phyloP scores from a whole-genome alignment of 2,888 invertebrate species.

The Eristalinus sepulchralis region DNA sequence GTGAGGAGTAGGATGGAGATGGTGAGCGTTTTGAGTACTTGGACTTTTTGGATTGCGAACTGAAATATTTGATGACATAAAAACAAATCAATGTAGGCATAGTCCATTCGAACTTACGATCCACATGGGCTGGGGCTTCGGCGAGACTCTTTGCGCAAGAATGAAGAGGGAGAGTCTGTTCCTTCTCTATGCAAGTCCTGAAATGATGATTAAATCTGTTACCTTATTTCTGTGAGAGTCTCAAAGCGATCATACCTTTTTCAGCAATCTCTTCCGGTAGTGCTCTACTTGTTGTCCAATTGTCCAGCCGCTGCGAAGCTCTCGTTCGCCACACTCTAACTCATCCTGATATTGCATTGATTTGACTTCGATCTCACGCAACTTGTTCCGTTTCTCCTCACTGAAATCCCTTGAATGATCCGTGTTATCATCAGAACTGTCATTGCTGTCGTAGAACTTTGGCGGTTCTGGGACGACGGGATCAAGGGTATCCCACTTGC shows the following conservation, averaged over 20 bases:
- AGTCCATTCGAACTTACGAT: slow-evolving; percentile 52
- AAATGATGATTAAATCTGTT: neutral
- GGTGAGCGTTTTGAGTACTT: slow-evolving; percentile 75
- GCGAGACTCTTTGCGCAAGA: slow-evolving; percentile 73
- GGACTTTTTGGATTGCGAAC: slow-evolving; percentile 72
- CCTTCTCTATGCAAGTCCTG: slow-evolving; percentile 73
- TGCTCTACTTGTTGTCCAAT: slow-evolving; percentile 93
- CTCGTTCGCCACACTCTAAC: slow-evolving; percentile 91
- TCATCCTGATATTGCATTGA: slow-evolving; percentile 98
- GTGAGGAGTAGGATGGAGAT: slow-evolving; percentile 75
- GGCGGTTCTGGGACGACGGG: slow-evolving; percentile 79
- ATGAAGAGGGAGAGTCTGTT: slow-evolving; percentile 76
- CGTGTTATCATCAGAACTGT: slow-evolving; percentile 75
- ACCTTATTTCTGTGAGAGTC: neutral
- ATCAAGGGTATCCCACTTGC: slow-evolving; percentile 93
- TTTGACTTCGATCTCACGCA: slow-evolving; percentile 97
- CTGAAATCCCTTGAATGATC: slow-evolving; percentile 82
- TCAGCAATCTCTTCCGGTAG: slow-evolving; percentile 93
- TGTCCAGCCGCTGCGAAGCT: slow-evolving; percentile 87
- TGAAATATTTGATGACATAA: slow-evolving; percentile 19
- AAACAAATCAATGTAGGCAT: neutral
- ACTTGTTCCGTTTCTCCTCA: slow-evolving; percentile 87
- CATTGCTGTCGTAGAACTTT: slow-evolving; percentile 78
- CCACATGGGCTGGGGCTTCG: slow-evolving; percentile 74
- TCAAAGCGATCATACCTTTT: slow-evolving; percentile 84